These are phyloP conservation scores for Anguilla obscura DNA, from an alignment of 2,797 vertebrate genomes.

Conservation along the genomic window DNA sequence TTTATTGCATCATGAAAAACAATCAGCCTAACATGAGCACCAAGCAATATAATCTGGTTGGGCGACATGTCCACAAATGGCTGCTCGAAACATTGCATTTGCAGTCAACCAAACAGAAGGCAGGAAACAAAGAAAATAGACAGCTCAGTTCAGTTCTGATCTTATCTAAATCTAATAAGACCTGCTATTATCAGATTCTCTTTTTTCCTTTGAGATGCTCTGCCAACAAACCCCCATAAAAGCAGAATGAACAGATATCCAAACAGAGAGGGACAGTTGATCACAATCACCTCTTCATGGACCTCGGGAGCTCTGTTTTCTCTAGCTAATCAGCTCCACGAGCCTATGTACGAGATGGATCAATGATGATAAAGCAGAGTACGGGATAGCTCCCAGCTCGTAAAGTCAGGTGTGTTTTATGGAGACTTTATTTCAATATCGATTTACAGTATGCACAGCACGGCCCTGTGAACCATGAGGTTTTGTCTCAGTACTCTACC, in stretches of 20 bases:
- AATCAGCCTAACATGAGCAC: background rate
- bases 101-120: slow-evolving; percentile 15
- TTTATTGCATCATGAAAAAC: slow-evolving; percentile 7
- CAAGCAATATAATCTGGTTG: background rate
- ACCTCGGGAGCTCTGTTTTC: slow-evolving; percentile 1
- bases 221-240: slow-evolving; percentile 23
- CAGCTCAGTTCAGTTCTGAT: slow-evolving; percentile 15
- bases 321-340: slow-evolving; percentile 19
- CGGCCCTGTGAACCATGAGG: background rate
- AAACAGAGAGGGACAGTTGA: slow-evolving; percentile 17
- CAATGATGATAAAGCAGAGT: slow-evolving; percentile 9
- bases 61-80: background rate
- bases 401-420: slow-evolving; percentile 25
- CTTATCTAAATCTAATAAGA: background rate
- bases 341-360: slow-evolving; percentile 15
- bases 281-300: background rate
- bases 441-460: slow-evolving; percentile 4
- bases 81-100: slow-evolving; percentile 9
- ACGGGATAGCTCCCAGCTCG: slow-evolving; percentile 9
- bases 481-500: background rate
- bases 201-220: slow-evolving; percentile 16
- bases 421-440: slow-evolving; percentile 27
- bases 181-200: slow-evolving; percentile 7
- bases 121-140: slow-evolving; percentile 21
- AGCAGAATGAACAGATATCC: background rate